phyloP scores from a whole-genome alignment of 1,140 invertebrate species.

The Mactra quadrangularis region DNA sequence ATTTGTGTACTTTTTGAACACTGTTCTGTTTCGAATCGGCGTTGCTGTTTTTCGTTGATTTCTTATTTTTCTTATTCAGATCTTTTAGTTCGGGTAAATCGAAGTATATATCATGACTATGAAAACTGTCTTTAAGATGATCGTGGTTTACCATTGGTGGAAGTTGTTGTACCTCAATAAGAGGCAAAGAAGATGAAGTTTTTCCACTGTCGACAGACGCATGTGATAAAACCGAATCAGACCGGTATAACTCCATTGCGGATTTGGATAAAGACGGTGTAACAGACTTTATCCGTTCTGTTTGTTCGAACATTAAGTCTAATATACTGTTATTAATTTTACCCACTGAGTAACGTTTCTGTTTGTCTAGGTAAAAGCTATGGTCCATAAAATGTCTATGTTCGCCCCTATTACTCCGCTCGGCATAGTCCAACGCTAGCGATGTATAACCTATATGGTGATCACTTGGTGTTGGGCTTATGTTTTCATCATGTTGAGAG shows the following conservation, averaged over 20 bases:
- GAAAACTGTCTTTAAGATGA: background rate
- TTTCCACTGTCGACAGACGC: conserved; percentile 19
- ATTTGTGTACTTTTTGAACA: too few relatives aligned
- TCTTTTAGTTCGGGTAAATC: conserved; percentile 25
- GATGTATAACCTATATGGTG: conserved; percentile 23
- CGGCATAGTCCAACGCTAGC: conserved; percentile 43
- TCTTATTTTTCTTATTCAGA: too few relatives aligned
- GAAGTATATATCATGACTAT: background rate
- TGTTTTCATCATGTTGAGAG: background rate
- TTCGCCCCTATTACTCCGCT: conserved; percentile 37
- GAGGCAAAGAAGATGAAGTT: conserved; percentile 38
- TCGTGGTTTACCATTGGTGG: conserved; percentile 32
- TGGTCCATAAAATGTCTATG: conserved; percentile 20
- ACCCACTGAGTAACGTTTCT: conserved; percentile 25
- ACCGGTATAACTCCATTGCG: background rate
- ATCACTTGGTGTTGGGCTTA: conserved; percentile 43
- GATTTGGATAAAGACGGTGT: conserved; percentile 28
- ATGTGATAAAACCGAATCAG: conserved; percentile 14
- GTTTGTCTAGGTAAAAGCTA: conserved; percentile 26
- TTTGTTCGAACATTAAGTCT: conserved; percentile 44
- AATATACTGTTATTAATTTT: conserved; percentile 49
- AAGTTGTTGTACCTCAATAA: conserved; percentile 55
- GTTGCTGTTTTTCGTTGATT: too few relatives aligned
- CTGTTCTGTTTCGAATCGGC: too few relatives aligned
- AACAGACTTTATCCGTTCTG: conserved; percentile 25